A percentile compares a stretch with the other conserved stretches of the same genome.
phyloP scores from a whole-genome alignment of 2,113 vertebrate species.

The Serilophus lunatus region DNA sequence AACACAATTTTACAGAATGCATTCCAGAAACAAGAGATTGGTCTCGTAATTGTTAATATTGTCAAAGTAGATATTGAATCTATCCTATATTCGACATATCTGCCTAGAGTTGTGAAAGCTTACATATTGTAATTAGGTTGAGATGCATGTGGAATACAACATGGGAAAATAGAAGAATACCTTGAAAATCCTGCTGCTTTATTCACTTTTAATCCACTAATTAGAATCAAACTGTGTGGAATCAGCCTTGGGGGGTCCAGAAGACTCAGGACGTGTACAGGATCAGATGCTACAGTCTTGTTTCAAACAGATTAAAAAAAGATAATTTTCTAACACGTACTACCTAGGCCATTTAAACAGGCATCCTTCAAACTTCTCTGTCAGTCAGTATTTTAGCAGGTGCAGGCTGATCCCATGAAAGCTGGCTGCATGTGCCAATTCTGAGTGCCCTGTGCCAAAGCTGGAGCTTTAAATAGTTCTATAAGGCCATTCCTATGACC shows the following conservation, averaged over 20 bases:
- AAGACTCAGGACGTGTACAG: neutral
- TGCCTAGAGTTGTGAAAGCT: neutral
- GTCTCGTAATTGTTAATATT: neutral
- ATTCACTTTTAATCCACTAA: neutral
- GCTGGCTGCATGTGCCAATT: neutral
- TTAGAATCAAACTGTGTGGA: neutral
- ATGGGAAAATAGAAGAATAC: neutral
- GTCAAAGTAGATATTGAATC: neutral
- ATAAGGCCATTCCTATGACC: neutral
- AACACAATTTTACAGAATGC: neutral
- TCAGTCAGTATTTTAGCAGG: neutral
- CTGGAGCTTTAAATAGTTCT: neutral
- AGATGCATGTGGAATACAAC: neutral
- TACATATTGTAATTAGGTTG: neutral
- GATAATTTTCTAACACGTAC: neutral
- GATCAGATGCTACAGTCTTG: neutral
- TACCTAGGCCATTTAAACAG: neutral
- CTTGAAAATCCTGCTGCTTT: neutral
- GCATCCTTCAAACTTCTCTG: neutral
- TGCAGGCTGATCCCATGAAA: neutral
- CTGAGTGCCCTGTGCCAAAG: neutral
- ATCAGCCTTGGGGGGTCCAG: neutral
- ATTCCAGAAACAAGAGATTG: neutral
- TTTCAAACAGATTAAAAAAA: neutral
- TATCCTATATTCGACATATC: neutral